phyloP scores from a whole-genome alignment of 2,797 vertebrate species.

The Pagetopsis macropterus region DNA sequence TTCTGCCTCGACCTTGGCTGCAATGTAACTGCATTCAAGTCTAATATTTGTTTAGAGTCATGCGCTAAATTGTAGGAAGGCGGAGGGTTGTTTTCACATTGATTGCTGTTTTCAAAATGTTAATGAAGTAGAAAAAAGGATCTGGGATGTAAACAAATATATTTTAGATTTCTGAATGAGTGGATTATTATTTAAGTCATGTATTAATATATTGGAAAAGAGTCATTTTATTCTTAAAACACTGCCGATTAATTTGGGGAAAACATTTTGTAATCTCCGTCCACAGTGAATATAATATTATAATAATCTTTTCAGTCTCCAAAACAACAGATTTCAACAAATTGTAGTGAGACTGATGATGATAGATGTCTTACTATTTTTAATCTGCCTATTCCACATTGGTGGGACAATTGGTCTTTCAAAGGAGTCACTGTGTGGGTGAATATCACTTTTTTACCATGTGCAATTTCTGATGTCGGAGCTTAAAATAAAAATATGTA shows the following conservation, averaged over 20 bases:
- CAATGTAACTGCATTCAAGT: constrained; percentile 7
- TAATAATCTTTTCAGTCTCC: not conserved
- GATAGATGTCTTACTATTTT: constrained; percentile 22
- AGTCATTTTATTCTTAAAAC: constrained; percentile 21
- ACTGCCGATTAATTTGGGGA: constrained; percentile 1
- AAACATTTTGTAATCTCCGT: not conserved
- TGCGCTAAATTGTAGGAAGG: constrained; percentile 18
- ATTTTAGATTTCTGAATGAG: constrained; percentile 30
- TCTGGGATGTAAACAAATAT: constrained; percentile 15
- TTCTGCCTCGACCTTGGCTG: constrained; percentile 36
- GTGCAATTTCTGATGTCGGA: constrained; percentile 50
- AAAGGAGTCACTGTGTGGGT: constrained; percentile 24
- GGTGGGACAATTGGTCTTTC: constrained; percentile 23
- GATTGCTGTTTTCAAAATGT: constrained; percentile 22
- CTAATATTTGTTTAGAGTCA: constrained; percentile 8
- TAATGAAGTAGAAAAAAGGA: constrained; percentile 34
- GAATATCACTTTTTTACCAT: constrained; percentile 47
- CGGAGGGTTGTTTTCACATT: constrained; percentile 9
- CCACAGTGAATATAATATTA: not conserved
- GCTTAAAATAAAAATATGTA: constrained; percentile 74
- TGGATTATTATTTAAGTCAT: constrained; percentile 36
- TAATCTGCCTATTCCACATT: constrained; percentile 10
- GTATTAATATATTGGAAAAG: constrained; percentile 28
- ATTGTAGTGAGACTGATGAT: constrained; percentile 5
- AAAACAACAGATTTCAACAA: not conserved